Evolutionary conservation across 2,888 invertebrate genomes (phyloP).

Genomic region (Onchidella celtica): DNA sequence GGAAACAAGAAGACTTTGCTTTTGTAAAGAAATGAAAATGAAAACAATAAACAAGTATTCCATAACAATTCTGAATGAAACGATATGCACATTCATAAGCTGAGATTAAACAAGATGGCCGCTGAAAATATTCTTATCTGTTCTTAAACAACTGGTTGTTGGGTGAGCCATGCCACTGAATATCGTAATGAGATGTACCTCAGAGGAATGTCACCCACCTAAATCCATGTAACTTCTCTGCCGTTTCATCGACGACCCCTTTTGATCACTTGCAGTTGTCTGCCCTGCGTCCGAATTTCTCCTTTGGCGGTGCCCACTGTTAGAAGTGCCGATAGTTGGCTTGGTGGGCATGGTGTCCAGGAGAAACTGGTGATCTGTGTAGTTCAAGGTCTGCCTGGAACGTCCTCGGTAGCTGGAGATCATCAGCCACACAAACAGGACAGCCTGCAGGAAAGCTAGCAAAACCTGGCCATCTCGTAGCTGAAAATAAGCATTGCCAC

Average conservation of each 20-base stretch:
- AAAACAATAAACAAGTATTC: too few species aligned
- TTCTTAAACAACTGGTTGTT: too few species aligned
- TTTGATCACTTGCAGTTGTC: neutral
- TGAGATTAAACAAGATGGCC: too few species aligned
- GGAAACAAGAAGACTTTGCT: too few species aligned
- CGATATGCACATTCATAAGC: too few species aligned
- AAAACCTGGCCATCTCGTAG: constrained; percentile 27
- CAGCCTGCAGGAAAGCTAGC: constrained; percentile 31
- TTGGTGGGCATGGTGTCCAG: constrained; percentile 52
- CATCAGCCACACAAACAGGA: constrained; percentile 41
- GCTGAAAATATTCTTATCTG: too few species aligned
- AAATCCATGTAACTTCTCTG: constrained; percentile 39
- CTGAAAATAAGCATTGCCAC: constrained; percentile 15
- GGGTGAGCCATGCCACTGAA: too few species aligned
- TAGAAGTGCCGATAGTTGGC: constrained; percentile 17
- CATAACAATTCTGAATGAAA: too few species aligned
- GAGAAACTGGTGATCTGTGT: constrained; percentile 51
- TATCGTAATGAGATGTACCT: too few species aligned
- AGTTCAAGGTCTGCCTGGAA: constrained; percentile 32
- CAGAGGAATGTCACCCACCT: too few species aligned
- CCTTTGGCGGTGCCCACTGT: neutral
- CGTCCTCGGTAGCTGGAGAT: constrained; percentile 31
- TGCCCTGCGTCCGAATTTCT: constrained; percentile 40
- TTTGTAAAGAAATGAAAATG: too few species aligned
- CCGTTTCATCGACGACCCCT: constrained; percentile 13